Evolutionary conservation across 2,113 vertebrate genomes (phyloP), one percentile per base, ranked within the genome.

Genomic region (Festucalex cinctus): DNA sequence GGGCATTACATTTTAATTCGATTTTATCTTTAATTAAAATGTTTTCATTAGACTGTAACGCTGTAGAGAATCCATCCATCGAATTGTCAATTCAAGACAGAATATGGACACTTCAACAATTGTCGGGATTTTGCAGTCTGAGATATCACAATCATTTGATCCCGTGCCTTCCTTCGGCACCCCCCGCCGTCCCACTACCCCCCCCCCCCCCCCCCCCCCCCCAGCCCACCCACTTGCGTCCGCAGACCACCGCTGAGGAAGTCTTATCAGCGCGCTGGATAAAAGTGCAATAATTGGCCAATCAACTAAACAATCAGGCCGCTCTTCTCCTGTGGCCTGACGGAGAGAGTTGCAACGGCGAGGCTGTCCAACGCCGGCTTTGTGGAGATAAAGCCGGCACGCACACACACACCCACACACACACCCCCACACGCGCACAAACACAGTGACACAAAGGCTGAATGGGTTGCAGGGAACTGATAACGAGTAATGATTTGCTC

Each of bases 281-380:
- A 78, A 82, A 81, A 83, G 74, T 2, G 54, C 35, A 76, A 60
- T 84, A 86, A 84, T 73, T 85, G 73, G 66, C 78, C 63, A 75
- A 78, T 84, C 83, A 70, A 43, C 36, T 44, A 17, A n/a, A 73
- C 82, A 88, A 83, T 88, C 83, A 84, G 64, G 19, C 70, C 39
- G 20, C 80, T 81, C 62, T 84, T 83, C 73, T 81, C 69, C 66
- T 64, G 46, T 41, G 14, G 63, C 13, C 58, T 35, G 57, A 58
- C 74, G 71, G 71, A 74, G 74, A 62, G 65, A 37, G 65, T 26
- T 63, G 59, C 73, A 70, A 69, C 2, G 51, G 67, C 16, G 48
- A 61, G 28, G 60, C 59, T 43, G 19, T 69, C 67, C 75, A 77
- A 63, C 59, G 59, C 32, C 66, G 60, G 58, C 71, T 69, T 63